These are phyloP conservation scores for Argentina silus DNA, from an alignment of 2,797 vertebrate genomes.

Conservation along the genomic window DNA sequence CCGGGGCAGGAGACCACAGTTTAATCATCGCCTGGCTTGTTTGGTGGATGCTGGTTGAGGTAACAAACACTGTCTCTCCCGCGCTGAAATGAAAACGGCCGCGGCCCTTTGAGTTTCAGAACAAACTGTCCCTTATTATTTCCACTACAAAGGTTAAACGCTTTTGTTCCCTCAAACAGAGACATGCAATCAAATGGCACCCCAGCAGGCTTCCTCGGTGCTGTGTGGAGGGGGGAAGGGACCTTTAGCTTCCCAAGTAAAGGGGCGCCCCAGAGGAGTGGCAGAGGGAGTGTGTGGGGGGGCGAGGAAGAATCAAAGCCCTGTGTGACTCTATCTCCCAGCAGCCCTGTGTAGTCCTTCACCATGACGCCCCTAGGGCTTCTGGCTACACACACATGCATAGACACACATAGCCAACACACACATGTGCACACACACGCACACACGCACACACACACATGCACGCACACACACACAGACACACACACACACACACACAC, in stretches of 20 bases:
- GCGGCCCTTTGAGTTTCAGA: slow-evolving; percentile 41
- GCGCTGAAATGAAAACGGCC: background rate
- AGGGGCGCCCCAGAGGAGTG: slow-evolving; percentile 49
- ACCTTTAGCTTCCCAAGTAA: slow-evolving; percentile 51
- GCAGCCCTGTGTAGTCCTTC: slow-evolving; percentile 56
- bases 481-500: too few species aligned
- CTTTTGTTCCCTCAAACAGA: slow-evolving; percentile 63
- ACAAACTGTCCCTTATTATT: slow-evolving; percentile 61
- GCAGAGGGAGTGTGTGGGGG: slow-evolving; percentile 39
- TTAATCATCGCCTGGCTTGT: slow-evolving; percentile 48
- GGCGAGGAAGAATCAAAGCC: slow-evolving; percentile 55
- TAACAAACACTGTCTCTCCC: slow-evolving; percentile 15
- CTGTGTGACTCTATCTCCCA: slow-evolving; percentile 59
- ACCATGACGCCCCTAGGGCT: background rate
- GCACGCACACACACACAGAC: too few species aligned
- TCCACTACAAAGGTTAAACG: slow-evolving; percentile 70
- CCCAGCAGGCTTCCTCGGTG: slow-evolving; percentile 54
- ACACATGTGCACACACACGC: too few species aligned
- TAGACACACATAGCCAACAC: background rate
- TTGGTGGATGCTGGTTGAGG: slow-evolving; percentile 40
- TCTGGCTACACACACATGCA: background rate
- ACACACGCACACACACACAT: too few species aligned
- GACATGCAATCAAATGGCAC: slow-evolving; percentile 60
- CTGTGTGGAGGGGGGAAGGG: slow-evolving; percentile 59
- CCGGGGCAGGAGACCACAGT: slow-evolving; percentile 43